phyloP scores from a whole-genome alignment of 53 echinoderm and acorn worm species.

The Holothuria leucospilota region DNA sequence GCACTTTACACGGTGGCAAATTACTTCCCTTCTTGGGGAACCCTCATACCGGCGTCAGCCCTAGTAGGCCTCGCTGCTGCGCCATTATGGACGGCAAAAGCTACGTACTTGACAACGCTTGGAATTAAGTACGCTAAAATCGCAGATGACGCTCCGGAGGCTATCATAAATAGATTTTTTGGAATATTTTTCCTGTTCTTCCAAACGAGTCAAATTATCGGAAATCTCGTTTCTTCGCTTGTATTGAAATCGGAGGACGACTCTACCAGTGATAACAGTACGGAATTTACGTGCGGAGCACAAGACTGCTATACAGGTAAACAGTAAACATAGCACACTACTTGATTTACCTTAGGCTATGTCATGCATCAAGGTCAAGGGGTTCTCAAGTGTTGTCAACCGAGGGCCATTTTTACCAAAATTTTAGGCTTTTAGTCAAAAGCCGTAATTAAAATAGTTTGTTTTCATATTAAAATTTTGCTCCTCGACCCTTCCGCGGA shows the following conservation, averaged over 20 bases:
- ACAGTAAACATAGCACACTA: not conserved
- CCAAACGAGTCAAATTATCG: slow-evolving; percentile 89
- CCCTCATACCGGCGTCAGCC: slow-evolving; percentile 92
- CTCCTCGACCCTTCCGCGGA: no score
- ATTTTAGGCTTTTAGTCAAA: no score
- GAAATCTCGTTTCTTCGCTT: slow-evolving; percentile 88
- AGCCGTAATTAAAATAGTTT: no score
- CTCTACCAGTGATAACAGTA: slow-evolving; percentile 7
- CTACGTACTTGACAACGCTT: slow-evolving; percentile 89
- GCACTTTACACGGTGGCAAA: slow-evolving; percentile 82
- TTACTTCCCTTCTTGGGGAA: slow-evolving; percentile 85
- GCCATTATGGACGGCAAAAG: slow-evolving; percentile 93
- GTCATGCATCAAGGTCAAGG: no score
- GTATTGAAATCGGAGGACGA: slow-evolving; percentile 64
- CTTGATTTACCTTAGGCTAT: not conserved
- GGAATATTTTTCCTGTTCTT: slow-evolving; percentile 98
- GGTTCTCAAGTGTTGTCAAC: no score
- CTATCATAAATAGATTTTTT: slow-evolving; percentile 88
- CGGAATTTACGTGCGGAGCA: slow-evolving; percentile 71
- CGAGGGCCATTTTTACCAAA: no score
- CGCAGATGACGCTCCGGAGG: slow-evolving; percentile 60
- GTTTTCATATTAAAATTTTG: no score
- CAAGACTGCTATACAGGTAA: slow-evolving; percentile 79
- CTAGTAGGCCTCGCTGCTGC: slow-evolving; percentile 91
- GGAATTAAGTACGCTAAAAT: slow-evolving; percentile 74